Conservation (phyloP, 2,113 vertebrate species). For the Ibidorhyncha struthersii region DNA sequence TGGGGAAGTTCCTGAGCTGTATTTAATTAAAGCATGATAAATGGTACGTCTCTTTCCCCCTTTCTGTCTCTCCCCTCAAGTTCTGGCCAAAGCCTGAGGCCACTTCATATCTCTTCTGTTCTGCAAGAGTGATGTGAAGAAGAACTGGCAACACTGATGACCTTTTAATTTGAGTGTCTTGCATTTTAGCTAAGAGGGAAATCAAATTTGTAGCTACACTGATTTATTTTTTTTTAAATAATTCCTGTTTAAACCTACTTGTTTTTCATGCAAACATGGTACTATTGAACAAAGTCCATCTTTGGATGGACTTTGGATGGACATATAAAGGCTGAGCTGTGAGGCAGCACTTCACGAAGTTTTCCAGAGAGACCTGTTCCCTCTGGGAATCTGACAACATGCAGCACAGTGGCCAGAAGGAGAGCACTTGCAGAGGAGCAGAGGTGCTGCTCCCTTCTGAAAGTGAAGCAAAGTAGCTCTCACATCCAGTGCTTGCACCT, state of each 20-base stretch:
- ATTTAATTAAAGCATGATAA: slow-evolving; percentile 10
- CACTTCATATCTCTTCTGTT: neutral
- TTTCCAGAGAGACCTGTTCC: neutral
- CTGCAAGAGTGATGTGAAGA: neutral
- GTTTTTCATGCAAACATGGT: accelerated
- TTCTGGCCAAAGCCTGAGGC: neutral
- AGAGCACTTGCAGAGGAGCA: neutral
- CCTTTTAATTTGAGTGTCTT: neutral
- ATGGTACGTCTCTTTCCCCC: neutral
- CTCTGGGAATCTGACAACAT: neutral
- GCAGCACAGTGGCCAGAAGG: neutral
- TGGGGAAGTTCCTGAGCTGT: neutral
- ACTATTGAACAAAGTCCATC: neutral
- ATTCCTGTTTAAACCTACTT: neutral
- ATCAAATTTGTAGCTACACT: neutral
- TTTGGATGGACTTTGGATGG: no score
- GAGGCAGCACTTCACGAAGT: neutral
- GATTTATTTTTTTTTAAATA: neutral
- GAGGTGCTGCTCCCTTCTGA: neutral
- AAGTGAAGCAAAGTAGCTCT: neutral
- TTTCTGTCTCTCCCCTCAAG: neutral
- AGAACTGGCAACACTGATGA: neutral
- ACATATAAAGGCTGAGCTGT: neutral
- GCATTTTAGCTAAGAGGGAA: neutral
- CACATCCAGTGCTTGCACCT: neutral